A percentile compares a stretch with the other conserved stretches of the same genome.
phyloP scores from a whole-genome alignment of 2,113 vertebrate genomes.

The Sardina pilchardus region DNA sequence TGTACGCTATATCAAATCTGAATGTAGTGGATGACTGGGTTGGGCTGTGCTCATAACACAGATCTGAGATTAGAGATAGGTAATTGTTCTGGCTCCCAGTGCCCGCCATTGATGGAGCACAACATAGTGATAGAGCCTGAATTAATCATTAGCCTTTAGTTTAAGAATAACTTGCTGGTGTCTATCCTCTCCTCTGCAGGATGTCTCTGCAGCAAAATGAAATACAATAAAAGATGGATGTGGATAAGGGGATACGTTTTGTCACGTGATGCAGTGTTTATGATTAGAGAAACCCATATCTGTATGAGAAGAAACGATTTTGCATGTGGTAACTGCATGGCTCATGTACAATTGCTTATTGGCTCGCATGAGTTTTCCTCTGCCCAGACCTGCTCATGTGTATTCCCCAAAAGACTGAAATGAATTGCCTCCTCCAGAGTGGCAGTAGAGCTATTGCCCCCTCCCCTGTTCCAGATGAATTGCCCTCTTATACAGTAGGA shows the following conservation, averaged over 20 bases:
- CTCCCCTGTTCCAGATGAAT: conserved; percentile 24
- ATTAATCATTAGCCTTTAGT: not conserved
- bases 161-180: not conserved
- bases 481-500: conserved; percentile 22
- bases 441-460: conserved; percentile 11
- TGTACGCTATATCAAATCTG: not conserved
- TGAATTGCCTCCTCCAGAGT: conserved; percentile 3
- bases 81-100: not conserved
- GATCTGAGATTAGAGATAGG: too few species aligned
- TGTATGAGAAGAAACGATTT: not conserved
- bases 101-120: too few species aligned
- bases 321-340: not conserved
- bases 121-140: too few species aligned
- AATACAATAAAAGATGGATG: not conserved
- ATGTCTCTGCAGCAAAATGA: not conserved
- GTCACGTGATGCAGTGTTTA: not conserved
- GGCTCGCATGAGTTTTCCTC: not conserved
- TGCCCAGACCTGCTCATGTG: not conserved
- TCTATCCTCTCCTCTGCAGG: not conserved
- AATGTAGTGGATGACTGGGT: not conserved
- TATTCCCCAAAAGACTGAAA: conserved; percentile 13
- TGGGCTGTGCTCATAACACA: not conserved
- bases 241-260: not conserved
- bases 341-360: not conserved
- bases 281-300: not conserved